Percentiles rank a stretch among this genome's conserved stretches.
These are phyloP conservation scores for Nautilus pompilius DNA, from an alignment of 1,140 invertebrate genomes.

Conservation along the genomic window DNA sequence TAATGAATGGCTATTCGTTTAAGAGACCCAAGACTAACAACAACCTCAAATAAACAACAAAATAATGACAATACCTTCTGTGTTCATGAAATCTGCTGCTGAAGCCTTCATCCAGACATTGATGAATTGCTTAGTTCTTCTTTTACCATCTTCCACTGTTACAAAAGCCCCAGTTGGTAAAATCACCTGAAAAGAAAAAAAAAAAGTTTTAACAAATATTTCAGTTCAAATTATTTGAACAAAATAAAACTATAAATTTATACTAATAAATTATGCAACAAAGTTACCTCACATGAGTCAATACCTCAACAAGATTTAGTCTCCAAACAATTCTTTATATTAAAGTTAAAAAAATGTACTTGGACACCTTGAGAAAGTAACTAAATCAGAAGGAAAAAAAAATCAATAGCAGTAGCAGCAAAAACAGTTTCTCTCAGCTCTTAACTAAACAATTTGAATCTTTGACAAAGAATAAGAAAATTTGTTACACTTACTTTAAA, in stretches of 20 bases:
- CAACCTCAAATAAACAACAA: background rate
- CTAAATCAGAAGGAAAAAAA: no score
- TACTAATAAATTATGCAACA: no score
- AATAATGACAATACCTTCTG: conserved; percentile 17
- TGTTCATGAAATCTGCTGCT: conserved; percentile 18
- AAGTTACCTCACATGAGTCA: no score
- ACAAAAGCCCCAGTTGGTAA: conserved; percentile 35
- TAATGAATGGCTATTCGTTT: background rate
- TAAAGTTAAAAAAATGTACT: no score
- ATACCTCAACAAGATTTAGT: no score
- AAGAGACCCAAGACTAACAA: background rate
- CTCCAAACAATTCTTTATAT: no score
- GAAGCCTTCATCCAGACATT: conserved; percentile 32
- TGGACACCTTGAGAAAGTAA: no score
- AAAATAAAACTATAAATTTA: background rate
- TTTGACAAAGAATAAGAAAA: no score
- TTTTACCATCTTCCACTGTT: conserved; percentile 12
- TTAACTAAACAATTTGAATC: no score
- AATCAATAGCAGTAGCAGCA: no score
- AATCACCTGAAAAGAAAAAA: conserved; percentile 19
- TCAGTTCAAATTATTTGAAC: background rate
- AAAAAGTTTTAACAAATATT: background rate
- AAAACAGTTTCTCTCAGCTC: no score
- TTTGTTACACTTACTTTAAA: no score
- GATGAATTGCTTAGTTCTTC: conserved; percentile 20